phyloP scores from a whole-genome alignment of 2,797 vertebrate species.

The Siniperca undulata region DNA sequence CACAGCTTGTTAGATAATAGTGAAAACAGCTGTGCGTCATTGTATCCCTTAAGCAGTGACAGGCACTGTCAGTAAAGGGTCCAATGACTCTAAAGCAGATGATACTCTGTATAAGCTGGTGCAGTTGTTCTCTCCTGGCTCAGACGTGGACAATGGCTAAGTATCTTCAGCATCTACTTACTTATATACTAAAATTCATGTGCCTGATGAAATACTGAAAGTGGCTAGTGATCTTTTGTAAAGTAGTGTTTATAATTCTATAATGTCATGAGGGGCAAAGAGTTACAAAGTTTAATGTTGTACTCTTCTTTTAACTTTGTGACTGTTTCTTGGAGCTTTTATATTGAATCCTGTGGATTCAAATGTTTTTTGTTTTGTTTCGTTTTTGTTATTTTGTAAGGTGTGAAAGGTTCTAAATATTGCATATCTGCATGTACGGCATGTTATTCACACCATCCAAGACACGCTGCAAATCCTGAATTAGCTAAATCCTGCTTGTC shows the following conservation, averaged over 20 bases:
- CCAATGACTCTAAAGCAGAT: too few species aligned
- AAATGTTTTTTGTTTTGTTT: neutral
- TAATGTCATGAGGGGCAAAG: neutral
- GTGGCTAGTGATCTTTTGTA: neutral
- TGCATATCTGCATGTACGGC: neutral
- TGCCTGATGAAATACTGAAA: too few species aligned
- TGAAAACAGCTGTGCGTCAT: neutral
- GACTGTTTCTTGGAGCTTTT: neutral
- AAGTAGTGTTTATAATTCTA: neutral
- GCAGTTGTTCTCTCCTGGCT: neutral
- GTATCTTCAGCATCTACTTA: neutral
- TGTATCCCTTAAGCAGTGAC: neutral
- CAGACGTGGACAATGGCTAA: neutral
- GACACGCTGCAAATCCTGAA: neutral
- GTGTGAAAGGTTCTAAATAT: neutral
- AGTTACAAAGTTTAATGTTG: neutral
- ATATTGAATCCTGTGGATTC: neutral
- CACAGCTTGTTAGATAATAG: too few species aligned
- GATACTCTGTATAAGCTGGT: neutral
- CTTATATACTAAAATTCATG: neutral
- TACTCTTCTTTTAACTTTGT: neutral
- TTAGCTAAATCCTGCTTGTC: neutral
- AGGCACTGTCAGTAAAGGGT: too few species aligned
- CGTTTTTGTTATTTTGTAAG: neutral
- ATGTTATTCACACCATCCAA: neutral